A percentile compares a stretch with the other conserved stretches of the same genome.
Evolutionary conservation across 23 tunicate species (phyloP).

Genomic region (Trididemnum miniatum): DNA sequence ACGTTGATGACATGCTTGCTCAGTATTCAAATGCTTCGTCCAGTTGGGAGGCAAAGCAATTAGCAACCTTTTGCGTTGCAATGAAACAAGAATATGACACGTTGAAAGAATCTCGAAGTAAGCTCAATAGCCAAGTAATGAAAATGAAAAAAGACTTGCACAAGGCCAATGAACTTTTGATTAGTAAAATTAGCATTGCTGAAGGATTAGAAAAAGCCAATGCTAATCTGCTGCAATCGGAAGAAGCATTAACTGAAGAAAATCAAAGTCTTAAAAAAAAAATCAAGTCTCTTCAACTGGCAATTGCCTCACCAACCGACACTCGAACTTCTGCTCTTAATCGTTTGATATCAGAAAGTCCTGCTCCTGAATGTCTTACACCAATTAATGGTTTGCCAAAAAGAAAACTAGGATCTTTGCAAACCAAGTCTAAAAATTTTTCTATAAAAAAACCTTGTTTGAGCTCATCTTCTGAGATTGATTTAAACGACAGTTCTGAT

Average conservation of each 20-base stretch:
- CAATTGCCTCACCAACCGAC: slow-evolving; percentile 79
- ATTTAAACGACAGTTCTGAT: slow-evolving; percentile 3
- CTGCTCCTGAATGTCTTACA: slow-evolving; percentile 79
- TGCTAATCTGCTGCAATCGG: slow-evolving; percentile 22
- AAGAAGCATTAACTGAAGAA: slow-evolving; percentile 57
- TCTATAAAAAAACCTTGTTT: slow-evolving; percentile 56
- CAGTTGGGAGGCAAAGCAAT: slow-evolving; percentile 16
- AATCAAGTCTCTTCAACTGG: slow-evolving; percentile 56
- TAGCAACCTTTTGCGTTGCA: slow-evolving; percentile 74
- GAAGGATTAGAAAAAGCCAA: slow-evolving; percentile 40
- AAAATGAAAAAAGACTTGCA: slow-evolving; percentile 57
- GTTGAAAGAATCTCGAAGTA: slow-evolving; percentile 46
- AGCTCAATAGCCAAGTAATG: slow-evolving; percentile 37
- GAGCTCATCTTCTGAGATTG: slow-evolving; percentile 31
- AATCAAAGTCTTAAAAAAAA: slow-evolving; percentile 58
- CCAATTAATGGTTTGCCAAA: slow-evolving; percentile 31
- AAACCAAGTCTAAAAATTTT: not conserved
- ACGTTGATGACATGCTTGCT: slow-evolving; percentile 72
- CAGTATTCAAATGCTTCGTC: slow-evolving; percentile 34
- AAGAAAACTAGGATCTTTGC: not conserved
- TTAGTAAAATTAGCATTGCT: not conserved
- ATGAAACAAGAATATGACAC: slow-evolving; percentile 88
- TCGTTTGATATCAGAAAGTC: slow-evolving; percentile 80
- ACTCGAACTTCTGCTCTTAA: slow-evolving; percentile 76
- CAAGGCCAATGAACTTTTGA: slow-evolving; percentile 16